Evolutionary conservation across 2,113 vertebrate genomes (phyloP), one percentile per base, ranked within the genome.

Genomic region (Phylloscopus trochiloides): DNA sequence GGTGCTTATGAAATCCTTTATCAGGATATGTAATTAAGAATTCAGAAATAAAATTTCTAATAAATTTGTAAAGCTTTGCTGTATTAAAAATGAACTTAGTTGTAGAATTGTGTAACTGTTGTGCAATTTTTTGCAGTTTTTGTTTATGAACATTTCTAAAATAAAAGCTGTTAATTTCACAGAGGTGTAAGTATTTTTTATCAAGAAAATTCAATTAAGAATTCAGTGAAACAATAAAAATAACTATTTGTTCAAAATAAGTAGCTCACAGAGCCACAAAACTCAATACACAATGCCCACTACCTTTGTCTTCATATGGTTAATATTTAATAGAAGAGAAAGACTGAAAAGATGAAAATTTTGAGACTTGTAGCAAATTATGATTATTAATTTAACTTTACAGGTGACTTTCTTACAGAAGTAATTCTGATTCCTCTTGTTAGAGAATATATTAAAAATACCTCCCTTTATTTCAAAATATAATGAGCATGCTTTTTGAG

Each of bases 131-230:
- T 79, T 71, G 13, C 28, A 36, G 29, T 38, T 90, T 88, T 92
- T 92, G 2, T 63, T 21, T 61, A 29, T 73, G 29, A 82, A 25
- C 1, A 4, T 4, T 54, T 84, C 19, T 31, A 20, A 10, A 73
- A 47, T 58, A 83, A 48, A 78, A 70, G 4, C 62, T 73, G 52
- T 1, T 72, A n/a, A 48, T 92, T 79, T 96, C 32, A 67, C 26
- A 75, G 91, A 97, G 25, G 17, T 94, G 61, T 90, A 82, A n/a
- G 83, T 97, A 97, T 96, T 98, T 98, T 97, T 83, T 95, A 92
- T 76, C 48, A 52, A 94, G 93, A 89, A 84, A 91, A 93, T 85
- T 55, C 68, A 22, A 94, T 92, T 94, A 83, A 94, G 95, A 96
- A 93, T 98, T 95, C 95, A 97, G 54, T 48, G 86, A 96, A 97